These are phyloP conservation scores for Carassius auratus DNA, from an alignment of 2,113 vertebrate species.

Conservation along the genomic window DNA sequence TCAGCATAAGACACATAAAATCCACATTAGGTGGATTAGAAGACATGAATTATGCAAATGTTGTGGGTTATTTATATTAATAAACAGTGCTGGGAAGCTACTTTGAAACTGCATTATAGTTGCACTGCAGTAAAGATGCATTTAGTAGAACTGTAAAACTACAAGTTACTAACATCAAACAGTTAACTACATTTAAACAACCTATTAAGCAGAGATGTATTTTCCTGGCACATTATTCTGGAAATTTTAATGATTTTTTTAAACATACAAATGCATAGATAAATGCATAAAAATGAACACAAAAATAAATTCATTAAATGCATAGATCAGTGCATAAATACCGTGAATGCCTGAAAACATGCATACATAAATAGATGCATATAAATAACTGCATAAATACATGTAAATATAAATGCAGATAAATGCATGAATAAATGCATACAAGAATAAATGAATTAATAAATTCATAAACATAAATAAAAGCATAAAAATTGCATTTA, in stretches of 20 bases:
- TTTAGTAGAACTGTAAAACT: background rate
- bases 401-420: too few relatives aligned
- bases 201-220: background rate
- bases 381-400: too few relatives aligned
- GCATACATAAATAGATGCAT: too few relatives aligned
- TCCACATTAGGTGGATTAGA: background rate
- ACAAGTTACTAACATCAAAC: background rate
- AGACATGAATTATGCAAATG: too few relatives aligned
- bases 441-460: background rate
- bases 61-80: too few relatives aligned
- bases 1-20: background rate
- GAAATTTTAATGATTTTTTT: background rate
- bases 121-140: background rate
- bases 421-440: too few relatives aligned
- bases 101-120: background rate
- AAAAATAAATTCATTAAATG: too few relatives aligned
- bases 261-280: background rate
- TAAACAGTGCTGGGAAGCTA: conserved; percentile 2
- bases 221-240: too few relatives aligned
- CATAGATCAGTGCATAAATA: too few relatives aligned
- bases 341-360: too few relatives aligned
- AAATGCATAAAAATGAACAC: too few relatives aligned
- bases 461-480: background rate
- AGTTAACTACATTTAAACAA: background rate
- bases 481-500: background rate